A percentile compares a stretch with the other conserved stretches of the same genome.
phyloP scores from a whole-genome alignment of 2,113 vertebrate genomes.

The Procavia capensis region DNA sequence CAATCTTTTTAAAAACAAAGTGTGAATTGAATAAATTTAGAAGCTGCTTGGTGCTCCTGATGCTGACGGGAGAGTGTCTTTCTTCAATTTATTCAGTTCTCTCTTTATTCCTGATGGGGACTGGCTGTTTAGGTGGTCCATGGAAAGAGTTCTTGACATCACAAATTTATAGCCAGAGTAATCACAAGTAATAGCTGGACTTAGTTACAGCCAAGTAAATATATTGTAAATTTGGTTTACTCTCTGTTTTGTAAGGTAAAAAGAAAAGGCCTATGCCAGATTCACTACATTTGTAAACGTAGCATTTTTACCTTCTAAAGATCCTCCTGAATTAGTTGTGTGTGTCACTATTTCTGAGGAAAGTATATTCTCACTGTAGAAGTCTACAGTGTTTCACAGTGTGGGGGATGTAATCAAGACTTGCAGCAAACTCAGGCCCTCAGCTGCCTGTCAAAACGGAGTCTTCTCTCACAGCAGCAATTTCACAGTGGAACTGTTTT shows the following conservation, averaged over 20 bases:
- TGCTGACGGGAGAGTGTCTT: background rate
- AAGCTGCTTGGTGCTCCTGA: background rate
- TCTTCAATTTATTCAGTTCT: slow-evolving; percentile 63
- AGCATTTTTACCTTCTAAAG: background rate
- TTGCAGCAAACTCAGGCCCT: background rate
- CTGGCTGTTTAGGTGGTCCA: slow-evolving; percentile 52
- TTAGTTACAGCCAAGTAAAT: slow-evolving; percentile 13
- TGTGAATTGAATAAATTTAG: slow-evolving; percentile 78
- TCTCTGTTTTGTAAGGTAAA: background rate
- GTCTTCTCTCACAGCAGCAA: slow-evolving; percentile 44
- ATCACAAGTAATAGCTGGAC: slow-evolving; percentile 53
- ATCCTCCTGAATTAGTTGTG: background rate
- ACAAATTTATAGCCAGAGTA: slow-evolving; percentile 28
- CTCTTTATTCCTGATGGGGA: slow-evolving; percentile 55
- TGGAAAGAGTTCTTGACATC: slow-evolving; percentile 52
- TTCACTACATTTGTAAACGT: background rate
- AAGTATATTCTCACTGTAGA: background rate
- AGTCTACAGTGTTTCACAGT: background rate
- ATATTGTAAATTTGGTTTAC: slow-evolving; percentile 4
- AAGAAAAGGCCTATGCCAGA: background rate
- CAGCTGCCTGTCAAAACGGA: slow-evolving; percentile 28
- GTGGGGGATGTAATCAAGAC: background rate
- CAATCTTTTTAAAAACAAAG: slow-evolving; percentile 69
- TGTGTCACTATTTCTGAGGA: background rate
- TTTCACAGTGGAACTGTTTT: slow-evolving; percentile 58